Conservation (phyloP, 2,797 vertebrate genomes). For the Diglossa cyanea region DNA sequence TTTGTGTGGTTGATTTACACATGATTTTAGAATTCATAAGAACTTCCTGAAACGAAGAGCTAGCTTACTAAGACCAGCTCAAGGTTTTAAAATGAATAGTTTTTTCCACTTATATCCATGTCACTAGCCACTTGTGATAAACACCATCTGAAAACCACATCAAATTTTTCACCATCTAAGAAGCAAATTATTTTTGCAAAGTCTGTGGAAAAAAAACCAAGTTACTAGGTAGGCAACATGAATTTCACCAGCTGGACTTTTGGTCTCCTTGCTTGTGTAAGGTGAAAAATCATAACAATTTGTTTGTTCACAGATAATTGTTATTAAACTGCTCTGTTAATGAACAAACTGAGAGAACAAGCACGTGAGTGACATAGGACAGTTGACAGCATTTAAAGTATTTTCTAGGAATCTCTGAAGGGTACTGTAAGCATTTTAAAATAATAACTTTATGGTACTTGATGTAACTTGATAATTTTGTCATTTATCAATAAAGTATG, state of each 20-base stretch:
- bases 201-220: not conserved
- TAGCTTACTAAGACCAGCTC: not conserved
- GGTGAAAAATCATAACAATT: not conserved
- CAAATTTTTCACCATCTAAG: not conserved
- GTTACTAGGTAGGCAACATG: not conserved
- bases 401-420: not conserved
- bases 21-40: constrained; percentile 40
- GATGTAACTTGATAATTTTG: not conserved
- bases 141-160: not conserved
- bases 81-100: constrained; percentile 41
- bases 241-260: not conserved
- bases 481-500: not conserved
- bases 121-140: constrained; percentile 13
- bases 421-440: not conserved
- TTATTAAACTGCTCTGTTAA: not conserved
- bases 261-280: not conserved
- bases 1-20: not conserved
- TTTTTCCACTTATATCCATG: constrained; percentile 37
- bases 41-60: not conserved
- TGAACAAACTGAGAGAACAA: not conserved
- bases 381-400: not conserved
- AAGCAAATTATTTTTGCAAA: not conserved
- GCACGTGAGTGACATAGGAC: not conserved
- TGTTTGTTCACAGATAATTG: not conserved
- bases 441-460: not conserved